Evolutionary conservation across 2,888 invertebrate genomes (phyloP).

Genomic region (Operophtera brumata): DNA sequence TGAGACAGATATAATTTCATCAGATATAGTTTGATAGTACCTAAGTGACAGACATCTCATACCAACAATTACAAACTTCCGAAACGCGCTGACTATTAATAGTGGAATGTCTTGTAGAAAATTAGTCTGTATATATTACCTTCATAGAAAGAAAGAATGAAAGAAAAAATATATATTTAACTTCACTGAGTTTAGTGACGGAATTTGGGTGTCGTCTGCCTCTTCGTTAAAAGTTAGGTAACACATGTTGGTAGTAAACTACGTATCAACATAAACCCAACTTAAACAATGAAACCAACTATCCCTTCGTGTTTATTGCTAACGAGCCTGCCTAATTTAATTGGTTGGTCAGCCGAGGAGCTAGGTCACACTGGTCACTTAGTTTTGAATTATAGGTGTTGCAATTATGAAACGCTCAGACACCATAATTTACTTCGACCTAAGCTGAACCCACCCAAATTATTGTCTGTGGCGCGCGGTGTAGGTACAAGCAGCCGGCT

Average conservation of each 20-base stretch:
- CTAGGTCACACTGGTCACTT: constrained; percentile 1
- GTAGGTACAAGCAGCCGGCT: too few relatives aligned
- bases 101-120: neutral
- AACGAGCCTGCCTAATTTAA: neutral
- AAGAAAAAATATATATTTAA: too few relatives aligned
- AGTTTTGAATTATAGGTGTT: neutral
- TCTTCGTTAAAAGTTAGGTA: too few relatives aligned
- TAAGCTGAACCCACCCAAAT: neutral
- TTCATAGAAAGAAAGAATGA: too few relatives aligned
- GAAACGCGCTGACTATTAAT: neutral
- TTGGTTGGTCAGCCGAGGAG: neutral
- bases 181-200: too few relatives aligned
- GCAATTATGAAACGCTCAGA: neutral
- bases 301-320: neutral
- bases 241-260: too few relatives aligned
- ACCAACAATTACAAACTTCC: constrained; percentile 1
- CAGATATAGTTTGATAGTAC: neutral
- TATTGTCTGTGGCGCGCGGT: too few relatives aligned
- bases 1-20: neutral
- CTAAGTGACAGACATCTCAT: constrained; percentile 2
- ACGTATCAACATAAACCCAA: too few relatives aligned
- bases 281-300: neutral
- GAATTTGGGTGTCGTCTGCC: too few relatives aligned
- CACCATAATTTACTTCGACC: neutral
- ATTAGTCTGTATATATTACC: neutral